These are phyloP conservation scores for Coptodon rendalli DNA, from an alignment of 2,113 vertebrate genomes.

Conservation along the genomic window DNA sequence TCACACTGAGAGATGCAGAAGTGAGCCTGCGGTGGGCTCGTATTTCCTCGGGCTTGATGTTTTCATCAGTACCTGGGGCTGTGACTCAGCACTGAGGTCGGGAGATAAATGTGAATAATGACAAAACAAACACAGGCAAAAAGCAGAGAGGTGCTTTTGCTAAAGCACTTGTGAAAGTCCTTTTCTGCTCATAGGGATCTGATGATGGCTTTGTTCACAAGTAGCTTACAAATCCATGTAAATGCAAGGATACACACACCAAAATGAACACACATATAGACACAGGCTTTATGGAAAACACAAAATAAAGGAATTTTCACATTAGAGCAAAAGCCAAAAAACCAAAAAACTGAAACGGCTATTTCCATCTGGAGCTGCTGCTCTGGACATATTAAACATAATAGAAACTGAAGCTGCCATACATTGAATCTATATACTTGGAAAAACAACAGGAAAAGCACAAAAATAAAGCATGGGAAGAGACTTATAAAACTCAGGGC, in stretches of 20 bases:
- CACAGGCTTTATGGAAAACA: not conserved
- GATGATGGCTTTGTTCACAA: not conserved
- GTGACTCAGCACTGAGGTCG: not conserved
- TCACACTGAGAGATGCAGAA: not conserved
- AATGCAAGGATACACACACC: not conserved
- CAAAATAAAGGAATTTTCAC: not conserved
- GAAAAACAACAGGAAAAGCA: not conserved
- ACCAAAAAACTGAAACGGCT: fast-evolving
- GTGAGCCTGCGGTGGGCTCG: not conserved
- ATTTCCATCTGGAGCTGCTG: not conserved
- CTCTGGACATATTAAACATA: not conserved
- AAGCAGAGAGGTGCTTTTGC: not conserved
- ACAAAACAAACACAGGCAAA: not conserved
- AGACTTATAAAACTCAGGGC: slow-evolving; percentile 8
- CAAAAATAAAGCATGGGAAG: not conserved
- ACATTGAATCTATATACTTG: not conserved
- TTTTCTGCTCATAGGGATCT: not conserved
- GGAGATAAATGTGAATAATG: not conserved
- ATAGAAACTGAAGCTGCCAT: not conserved
- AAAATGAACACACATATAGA: not conserved
- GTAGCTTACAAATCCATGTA: not conserved
- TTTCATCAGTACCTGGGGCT: slow-evolving; percentile 6
- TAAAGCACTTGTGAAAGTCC: not conserved
- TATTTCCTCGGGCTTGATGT: slow-evolving; percentile 9
- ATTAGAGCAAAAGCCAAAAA: not conserved